Evolutionary conservation across 2,888 invertebrate genomes (phyloP).

Genomic region (Onthophagus sagittarius): DNA sequence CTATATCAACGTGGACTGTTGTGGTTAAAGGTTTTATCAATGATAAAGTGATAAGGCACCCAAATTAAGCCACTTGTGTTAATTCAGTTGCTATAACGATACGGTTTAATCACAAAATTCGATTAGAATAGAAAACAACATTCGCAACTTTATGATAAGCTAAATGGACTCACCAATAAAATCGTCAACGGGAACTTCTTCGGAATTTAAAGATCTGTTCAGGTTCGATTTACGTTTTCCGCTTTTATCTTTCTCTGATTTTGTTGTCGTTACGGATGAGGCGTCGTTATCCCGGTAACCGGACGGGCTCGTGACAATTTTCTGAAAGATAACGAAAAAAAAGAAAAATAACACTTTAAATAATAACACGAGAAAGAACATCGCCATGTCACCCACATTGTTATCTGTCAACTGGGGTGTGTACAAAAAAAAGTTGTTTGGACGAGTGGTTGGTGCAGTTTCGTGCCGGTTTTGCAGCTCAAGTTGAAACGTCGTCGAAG

Average conservation of each 20-base stretch:
- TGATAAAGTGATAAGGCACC: not conserved
- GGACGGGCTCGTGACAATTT: slow-evolving; percentile 32
- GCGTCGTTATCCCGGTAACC: not conserved
- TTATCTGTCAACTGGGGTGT: slow-evolving; percentile 14
- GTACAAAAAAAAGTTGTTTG: not conserved
- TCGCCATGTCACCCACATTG: slow-evolving; percentile 11
- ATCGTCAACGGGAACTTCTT: slow-evolving; percentile 43
- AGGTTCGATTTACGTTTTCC: slow-evolving; percentile 63
- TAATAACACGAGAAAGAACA: slow-evolving; percentile 1
- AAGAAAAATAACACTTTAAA: not conserved
- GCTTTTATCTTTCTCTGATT: slow-evolving; percentile 59
- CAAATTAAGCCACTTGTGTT: not conserved
- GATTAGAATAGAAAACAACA: not conserved
- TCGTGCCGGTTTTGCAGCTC: not conserved
- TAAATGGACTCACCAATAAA: slow-evolving; percentile 34
- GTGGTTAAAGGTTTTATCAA: not conserved
- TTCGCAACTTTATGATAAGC: not conserved
- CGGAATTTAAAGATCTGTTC: slow-evolving; percentile 54
- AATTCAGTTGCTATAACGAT: not conserved
- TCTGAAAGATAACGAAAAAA: slow-evolving; percentile 33
- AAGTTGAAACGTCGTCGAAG: not conserved
- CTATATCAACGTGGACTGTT: not conserved
- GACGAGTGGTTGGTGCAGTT: not conserved
- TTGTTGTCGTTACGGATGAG: slow-evolving; percentile 25
- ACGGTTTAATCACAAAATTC: not conserved